Evolutionary conservation across 2,888 invertebrate genomes (phyloP), one percentile per base, ranked within the genome.

Genomic region (Chaetogeoica ovagalla): DNA sequence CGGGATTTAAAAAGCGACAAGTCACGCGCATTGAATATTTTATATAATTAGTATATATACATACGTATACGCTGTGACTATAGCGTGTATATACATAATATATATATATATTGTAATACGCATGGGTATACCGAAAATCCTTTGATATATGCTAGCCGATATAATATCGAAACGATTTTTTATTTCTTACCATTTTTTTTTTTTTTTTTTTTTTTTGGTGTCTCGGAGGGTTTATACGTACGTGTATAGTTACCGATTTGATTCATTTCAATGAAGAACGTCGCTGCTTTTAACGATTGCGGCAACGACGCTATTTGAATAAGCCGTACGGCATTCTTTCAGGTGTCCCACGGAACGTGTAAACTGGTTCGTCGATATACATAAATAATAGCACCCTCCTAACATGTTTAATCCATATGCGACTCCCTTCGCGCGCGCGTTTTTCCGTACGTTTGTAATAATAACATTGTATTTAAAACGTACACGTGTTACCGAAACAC

Each of bases 1-100:
- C n/a, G 55, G 79, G 79, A 79, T 79, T 79, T 79, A 79, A 79
- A 79, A 79, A 70, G 79, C 79, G 79, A 79, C 79, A 79, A 79
- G 79, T 79, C 79, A 79, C 79, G 79, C 79, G 71, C 79, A 71
- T 71, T 79, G 79, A 79, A 79, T 79, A 79, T 71, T 63, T 79
- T 57, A 63, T 79, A 79, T 79, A 79, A 79, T 79, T 79, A 79
- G 70, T 71, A 63, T 79, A 71, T 43, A 30, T 4, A 30, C 30
- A 30, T 30, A 30, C 30, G 17, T 69, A 68, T 79, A 71, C 48
- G 9, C 60, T 37, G 39, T 21, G 55, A 30, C 43, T 13, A 17
- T 65, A 55, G 37, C 13, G 21, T 43, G n/a, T n/a, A n/a, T n/a
- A n/a, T n/a, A n/a, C n/a, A 48, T 48, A 13, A 13, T 13, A 13